Evolutionary conservation across 2,888 invertebrate species (phyloP), one percentile per base, ranked within the genome.

Genomic region (Philaethria dido): DNA sequence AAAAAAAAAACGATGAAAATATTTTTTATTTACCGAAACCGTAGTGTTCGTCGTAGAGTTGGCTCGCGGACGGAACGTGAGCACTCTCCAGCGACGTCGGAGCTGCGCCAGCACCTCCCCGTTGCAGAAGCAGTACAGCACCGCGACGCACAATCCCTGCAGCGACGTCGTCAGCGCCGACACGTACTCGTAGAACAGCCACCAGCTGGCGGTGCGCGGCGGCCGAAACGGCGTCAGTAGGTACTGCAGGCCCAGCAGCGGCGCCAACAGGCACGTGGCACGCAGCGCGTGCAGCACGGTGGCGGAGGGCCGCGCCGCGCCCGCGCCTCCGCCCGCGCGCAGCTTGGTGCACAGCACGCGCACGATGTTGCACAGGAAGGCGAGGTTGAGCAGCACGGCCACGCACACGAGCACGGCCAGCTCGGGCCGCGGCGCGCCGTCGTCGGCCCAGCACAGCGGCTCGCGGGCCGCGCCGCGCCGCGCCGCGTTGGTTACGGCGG

Each of bases 81-180:
- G 94, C 95, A 96, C 97, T 85, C 96, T 95, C 96, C 96, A 97
- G 85, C 95, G 96, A 70, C 97, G 94, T 78, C 96, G 96, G 81
- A 97, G 94, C 88, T 97, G 97, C 71, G 97, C 96, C 78, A 97
- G 95, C 88, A 98, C 98, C 95, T 98, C 98, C 74, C 98, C 98
- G 84, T 98, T 98, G 93, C 96, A 97, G 94, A 98, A 98, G 86
- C 98, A 98, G 91, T 97, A 98, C 61, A 98, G 94, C 71, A 97
- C 95, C 44, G 98, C 97, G 63, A 98, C 98, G 85, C 97, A 97
- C 69, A 98, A 94, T 69, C 98, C 98, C 96, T 98, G 95, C 87
- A 98, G 96, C 68, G 98, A 98, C 69, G 97, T 96, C 59, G 96
- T 96, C 78, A 98, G 94, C 73, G 98, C 98, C 25, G 97, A 96